A percentile compares a stretch with the other conserved stretches of the same genome.
These are phyloP conservation scores for Henricia sp. DNA, from an alignment of 53 echinoderm and acorn worm species.

Conservation along the genomic window DNA sequence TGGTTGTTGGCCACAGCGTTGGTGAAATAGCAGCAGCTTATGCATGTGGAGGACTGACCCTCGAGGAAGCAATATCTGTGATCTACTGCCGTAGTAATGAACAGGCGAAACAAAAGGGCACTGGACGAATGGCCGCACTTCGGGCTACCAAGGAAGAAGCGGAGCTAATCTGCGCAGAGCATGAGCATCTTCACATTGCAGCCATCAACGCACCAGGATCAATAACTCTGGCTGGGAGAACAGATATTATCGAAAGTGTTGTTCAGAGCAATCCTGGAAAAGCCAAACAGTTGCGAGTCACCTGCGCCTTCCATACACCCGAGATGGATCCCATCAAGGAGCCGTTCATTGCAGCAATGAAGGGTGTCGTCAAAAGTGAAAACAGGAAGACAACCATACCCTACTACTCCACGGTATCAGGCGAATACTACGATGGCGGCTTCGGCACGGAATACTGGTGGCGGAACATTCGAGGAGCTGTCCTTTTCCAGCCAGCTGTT, in stretches of 20 bases:
- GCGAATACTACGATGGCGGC: slow-evolving; percentile 78
- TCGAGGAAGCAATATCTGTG: slow-evolving; percentile 87
- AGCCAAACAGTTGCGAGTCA: slow-evolving; percentile 90
- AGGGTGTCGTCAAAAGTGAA: slow-evolving; percentile 78
- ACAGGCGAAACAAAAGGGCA: slow-evolving; percentile 86
- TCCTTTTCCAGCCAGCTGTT: slow-evolving; percentile 85
- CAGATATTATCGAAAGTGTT: slow-evolving; percentile 72
- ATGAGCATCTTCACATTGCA: slow-evolving; percentile 84
- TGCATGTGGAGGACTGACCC: slow-evolving; percentile 87
- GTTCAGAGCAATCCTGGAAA: slow-evolving; percentile 82
- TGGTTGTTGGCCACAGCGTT: slow-evolving; percentile 92
- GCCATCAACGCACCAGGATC: slow-evolving; percentile 95
- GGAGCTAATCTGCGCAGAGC: slow-evolving; percentile 68
- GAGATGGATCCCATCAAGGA: slow-evolving; percentile 97
- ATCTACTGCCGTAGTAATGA: slow-evolving; percentile 88
- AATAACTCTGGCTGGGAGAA: slow-evolving; percentile 83
- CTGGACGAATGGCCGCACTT: slow-evolving; percentile 92
- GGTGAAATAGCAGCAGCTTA: slow-evolving; percentile 97
- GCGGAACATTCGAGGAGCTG: slow-evolving; percentile 89
- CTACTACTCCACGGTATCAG: slow-evolving; percentile 88
- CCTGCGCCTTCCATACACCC: slow-evolving; percentile 95
- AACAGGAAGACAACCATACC: slow-evolving; percentile 65
- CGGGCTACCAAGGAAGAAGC: slow-evolving; percentile 82
- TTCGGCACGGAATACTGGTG: slow-evolving; percentile 94
- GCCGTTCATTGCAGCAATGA: slow-evolving; percentile 84